Evolutionary conservation across 2,888 invertebrate genomes (phyloP).

Genomic region (Phasia obesa): DNA sequence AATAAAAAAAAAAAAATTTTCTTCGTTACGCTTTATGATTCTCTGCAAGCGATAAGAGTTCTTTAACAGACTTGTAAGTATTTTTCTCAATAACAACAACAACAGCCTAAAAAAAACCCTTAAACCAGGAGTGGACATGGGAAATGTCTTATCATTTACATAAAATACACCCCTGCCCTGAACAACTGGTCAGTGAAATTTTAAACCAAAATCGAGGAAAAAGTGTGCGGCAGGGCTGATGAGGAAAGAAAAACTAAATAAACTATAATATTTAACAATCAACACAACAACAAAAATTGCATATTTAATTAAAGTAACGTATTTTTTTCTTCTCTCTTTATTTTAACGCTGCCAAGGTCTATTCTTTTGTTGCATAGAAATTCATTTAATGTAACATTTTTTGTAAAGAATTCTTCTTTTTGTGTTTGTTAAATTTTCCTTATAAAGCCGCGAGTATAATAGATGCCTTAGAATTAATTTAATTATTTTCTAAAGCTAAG

Average conservation of each 20-base stretch:
- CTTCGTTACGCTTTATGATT: slow-evolving; percentile 68
- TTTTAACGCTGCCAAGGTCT: background rate
- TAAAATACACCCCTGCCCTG: slow-evolving; percentile 68
- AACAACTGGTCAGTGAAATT: slow-evolving; percentile 42
- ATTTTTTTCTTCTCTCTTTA: slow-evolving; percentile 48
- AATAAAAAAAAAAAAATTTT: slow-evolving; percentile 34
- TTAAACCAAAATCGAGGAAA: slow-evolving; percentile 50
- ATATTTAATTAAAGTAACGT: slow-evolving; percentile 72
- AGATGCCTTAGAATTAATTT: background rate
- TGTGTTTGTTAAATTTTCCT: too few species aligned
- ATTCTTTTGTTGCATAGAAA: background rate
- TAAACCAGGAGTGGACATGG: slow-evolving; percentile 53
- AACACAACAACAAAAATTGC: slow-evolving; percentile 26
- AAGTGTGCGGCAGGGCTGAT: slow-evolving; percentile 44
- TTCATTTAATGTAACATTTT: background rate
- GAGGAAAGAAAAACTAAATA: slow-evolving; percentile 25
- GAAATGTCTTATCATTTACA: slow-evolving; percentile 68
- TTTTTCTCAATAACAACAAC: background rate
- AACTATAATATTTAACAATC: slow-evolving; percentile 4
- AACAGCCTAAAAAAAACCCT: slow-evolving; percentile 17
- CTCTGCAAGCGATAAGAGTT: slow-evolving; percentile 30
- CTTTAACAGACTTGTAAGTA: background rate
- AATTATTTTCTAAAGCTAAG: background rate
- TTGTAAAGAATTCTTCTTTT: background rate
- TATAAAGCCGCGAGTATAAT: too few species aligned